phyloP scores from a whole-genome alignment of 2,113 vertebrate genomes.

The Aptenodytes forsteri region DNA sequence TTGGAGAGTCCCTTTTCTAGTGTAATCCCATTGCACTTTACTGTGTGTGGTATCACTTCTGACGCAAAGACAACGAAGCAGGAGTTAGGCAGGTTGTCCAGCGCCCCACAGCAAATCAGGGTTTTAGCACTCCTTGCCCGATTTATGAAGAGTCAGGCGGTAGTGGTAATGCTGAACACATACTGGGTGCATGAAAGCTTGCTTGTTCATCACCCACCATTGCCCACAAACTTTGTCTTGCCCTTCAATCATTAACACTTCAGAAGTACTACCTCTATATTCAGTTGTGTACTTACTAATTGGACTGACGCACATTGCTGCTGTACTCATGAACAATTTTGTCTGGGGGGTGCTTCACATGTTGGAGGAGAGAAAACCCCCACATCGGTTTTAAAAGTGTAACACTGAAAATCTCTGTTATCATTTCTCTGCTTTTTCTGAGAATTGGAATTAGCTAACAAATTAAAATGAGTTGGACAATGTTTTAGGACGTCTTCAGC shows the following conservation, averaged over 20 bases:
- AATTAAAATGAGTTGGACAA: background rate
- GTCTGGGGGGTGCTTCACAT: background rate
- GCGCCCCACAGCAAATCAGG: background rate
- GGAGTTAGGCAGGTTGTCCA: background rate
- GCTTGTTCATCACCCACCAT: background rate
- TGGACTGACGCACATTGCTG: background rate
- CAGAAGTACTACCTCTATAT: background rate
- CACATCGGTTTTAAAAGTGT: background rate
- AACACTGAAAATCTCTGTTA: background rate
- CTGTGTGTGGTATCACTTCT: background rate
- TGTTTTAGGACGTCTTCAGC: background rate
- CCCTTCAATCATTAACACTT: background rate
- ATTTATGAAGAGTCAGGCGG: background rate
- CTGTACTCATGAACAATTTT: background rate
- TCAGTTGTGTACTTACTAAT: background rate
- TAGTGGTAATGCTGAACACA: background rate
- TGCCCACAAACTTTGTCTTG: background rate
- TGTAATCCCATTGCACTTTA: background rate
- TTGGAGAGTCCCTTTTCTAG: background rate
- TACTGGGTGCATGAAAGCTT: background rate
- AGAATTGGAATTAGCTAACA: background rate
- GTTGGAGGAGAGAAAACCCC: background rate
- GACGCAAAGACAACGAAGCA: background rate
- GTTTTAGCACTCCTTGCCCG: background rate
- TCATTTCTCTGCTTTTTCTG: background rate